Percentiles rank a stretch among this genome's conserved stretches.
phyloP scores from a whole-genome alignment of 2,888 invertebrate genomes.

The Phymatocera aterrima region DNA sequence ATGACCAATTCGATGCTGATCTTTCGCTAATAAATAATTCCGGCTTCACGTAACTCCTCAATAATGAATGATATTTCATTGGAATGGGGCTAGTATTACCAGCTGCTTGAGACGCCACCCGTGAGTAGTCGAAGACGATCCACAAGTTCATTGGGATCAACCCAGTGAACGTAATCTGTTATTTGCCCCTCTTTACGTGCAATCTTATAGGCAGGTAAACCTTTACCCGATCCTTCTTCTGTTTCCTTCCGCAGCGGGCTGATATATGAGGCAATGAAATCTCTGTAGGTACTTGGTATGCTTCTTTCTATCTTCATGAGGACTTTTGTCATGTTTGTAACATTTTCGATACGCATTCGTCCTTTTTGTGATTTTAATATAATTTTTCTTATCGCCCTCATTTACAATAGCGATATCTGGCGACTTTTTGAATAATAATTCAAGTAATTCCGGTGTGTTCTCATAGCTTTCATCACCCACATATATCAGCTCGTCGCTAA shows the following conservation, averaged over 20 bases:
- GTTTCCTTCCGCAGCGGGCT: too few species aligned
- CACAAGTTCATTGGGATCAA: conserved; percentile 53
- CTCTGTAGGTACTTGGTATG: too few species aligned
- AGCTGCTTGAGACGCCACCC: conserved; percentile 50
- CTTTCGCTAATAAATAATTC: conserved; percentile 50
- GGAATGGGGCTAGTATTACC: conserved; percentile 48
- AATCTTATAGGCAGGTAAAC: background rate
- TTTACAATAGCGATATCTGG: too few species aligned
- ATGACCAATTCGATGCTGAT: background rate
- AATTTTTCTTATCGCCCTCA: too few species aligned
- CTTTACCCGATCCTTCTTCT: background rate
- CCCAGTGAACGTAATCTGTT: conserved; percentile 51
- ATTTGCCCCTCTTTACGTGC: background rate
- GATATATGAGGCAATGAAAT: background rate
- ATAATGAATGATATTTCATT: conserved; percentile 53
- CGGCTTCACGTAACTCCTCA: conserved; percentile 51
- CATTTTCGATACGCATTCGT: too few species aligned
- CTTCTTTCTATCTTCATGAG: too few species aligned
- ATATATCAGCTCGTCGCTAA: background rate
- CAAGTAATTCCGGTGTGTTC: background rate
- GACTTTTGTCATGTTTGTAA: too few species aligned
- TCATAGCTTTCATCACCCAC: background rate
- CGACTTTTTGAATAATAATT: too few species aligned
- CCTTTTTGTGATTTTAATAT: too few species aligned
- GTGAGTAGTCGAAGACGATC: conserved; percentile 50